These are phyloP conservation scores for Plagiodera versicolora DNA, from an alignment of 2,888 invertebrate genomes.

Conservation along the genomic window DNA sequence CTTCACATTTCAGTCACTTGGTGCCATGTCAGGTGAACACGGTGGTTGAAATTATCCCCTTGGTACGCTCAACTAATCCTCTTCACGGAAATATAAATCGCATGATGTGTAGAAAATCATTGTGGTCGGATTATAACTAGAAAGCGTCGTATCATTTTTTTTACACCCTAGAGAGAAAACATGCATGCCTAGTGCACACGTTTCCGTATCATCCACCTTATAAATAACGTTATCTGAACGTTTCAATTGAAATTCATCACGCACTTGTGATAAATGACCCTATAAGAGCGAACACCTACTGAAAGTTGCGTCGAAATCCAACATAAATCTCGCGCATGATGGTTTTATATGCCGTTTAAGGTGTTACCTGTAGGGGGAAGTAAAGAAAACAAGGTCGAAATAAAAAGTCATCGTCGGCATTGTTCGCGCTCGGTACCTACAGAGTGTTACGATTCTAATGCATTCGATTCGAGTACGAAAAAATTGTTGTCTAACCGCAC, in stretches of 20 bases:
- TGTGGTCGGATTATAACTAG: no score
- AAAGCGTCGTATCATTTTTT: no score
- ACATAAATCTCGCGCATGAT: neutral
- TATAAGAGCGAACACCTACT: slow-evolving; percentile 3
- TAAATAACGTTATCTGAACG: neutral
- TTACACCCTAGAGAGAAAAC: neutral
- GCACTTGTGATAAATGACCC: slow-evolving; percentile 7
- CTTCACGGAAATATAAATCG: no score
- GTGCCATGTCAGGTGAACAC: no score
- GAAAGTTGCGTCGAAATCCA: neutral
- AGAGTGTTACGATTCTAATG: slow-evolving; percentile 12
- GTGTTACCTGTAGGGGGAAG: neutral
- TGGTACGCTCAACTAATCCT: no score
- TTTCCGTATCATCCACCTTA: neutral
- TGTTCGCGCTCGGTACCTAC: slow-evolving; percentile 14
- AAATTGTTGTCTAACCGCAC: no score
- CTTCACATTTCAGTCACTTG: no score
- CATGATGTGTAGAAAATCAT: no score
- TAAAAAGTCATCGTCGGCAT: slow-evolving; percentile 14
- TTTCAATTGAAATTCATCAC: slow-evolving; percentile 10
- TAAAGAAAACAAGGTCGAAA: neutral
- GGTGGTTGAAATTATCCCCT: no score
- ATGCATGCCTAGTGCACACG: neutral
- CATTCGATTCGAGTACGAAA: neutral
- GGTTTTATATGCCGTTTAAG: slow-evolving; percentile 1